Evolutionary conservation across 2,888 invertebrate genomes (phyloP), one percentile per base, ranked within the genome.

Genomic region (Salpingus planirostris): DNA sequence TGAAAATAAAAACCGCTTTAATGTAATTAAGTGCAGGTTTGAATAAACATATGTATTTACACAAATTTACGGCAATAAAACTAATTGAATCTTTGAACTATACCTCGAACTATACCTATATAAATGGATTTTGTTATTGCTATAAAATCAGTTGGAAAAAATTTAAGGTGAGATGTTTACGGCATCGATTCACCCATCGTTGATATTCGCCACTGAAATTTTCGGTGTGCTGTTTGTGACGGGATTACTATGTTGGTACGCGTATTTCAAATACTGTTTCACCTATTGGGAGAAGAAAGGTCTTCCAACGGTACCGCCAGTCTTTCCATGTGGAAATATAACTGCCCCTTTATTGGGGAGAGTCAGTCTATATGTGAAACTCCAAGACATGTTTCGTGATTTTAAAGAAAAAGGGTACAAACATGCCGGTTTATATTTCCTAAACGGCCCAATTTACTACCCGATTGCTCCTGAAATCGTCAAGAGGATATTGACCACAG

Each of bases 381-480:
- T 35, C 2, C 29, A 35, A 12, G 24, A 26, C 2, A 21, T 36
- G 7, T 45, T 45, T 24, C 23, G 33, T 10, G 33, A 40, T 13
- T 40, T 47, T 18, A 47, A 45, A 32, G 15, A 27, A 10, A 21
- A 32, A 11, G 39, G 39, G 3, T 21, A 29, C n/a, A 32, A 27
- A 28, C 38, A 41, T 25, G 42, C 31, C 13, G 47, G 47, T 11
- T 22, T 46, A 1, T 47, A 47, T 21, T 38, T 46, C 18, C 27
- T 43, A 10, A 41, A 35, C 10, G 36, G 39, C 1, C 54, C 54
- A 1, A 31, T 36, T 3, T 42, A 49, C 12, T 24, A 55, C 2
- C 32, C 54, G 2, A 15, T 50, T 6, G 52, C 54, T 29, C 50
- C 50, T 12, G 50, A 52, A 3, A 21, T 54, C 1, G 43, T 57